A percentile compares a stretch with the other conserved stretches of the same genome.
phyloP scores from a whole-genome alignment of 2,797 vertebrate species.

The Gymnothorax reevesii region DNA sequence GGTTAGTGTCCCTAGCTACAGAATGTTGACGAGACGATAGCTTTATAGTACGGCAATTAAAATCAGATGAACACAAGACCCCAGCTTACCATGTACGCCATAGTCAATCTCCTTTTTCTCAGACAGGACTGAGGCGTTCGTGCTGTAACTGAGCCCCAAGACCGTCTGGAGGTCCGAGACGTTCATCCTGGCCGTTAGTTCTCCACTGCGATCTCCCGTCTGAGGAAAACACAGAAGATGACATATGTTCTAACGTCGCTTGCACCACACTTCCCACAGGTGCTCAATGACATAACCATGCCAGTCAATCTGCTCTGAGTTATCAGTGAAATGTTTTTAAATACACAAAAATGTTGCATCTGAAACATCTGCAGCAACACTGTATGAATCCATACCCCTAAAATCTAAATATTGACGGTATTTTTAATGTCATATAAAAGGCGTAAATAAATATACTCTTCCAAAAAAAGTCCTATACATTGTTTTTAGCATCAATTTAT shows the following conservation, averaged over 20 bases:
- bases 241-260: neutral
- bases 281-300: neutral
- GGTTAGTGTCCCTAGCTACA: too few relatives aligned
- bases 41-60: neutral
- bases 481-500: too few relatives aligned
- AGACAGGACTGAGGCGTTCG: slow-evolving; percentile 83
- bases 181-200: slow-evolving; percentile 93
- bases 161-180: slow-evolving; percentile 95
- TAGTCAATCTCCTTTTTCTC: slow-evolving; percentile 79
- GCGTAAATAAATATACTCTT: too few relatives aligned
- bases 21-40: neutral
- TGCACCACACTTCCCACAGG: neutral
- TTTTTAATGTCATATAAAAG: too few relatives aligned
- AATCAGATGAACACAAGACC: neutral
- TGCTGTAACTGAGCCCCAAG: slow-evolving; percentile 91
- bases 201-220: slow-evolving; percentile 92
- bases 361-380: neutral
- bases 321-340: neutral
- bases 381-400: neutral
- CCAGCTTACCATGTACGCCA: slow-evolving; percentile 73
- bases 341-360: neutral
- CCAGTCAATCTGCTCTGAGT: neutral
- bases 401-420: neutral
- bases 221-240: slow-evolving; percentile 53
- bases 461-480: too few relatives aligned